These are phyloP conservation scores for Sminthurides aquaticus DNA, from an alignment of 2,888 invertebrate genomes.

Conservation along the genomic window DNA sequence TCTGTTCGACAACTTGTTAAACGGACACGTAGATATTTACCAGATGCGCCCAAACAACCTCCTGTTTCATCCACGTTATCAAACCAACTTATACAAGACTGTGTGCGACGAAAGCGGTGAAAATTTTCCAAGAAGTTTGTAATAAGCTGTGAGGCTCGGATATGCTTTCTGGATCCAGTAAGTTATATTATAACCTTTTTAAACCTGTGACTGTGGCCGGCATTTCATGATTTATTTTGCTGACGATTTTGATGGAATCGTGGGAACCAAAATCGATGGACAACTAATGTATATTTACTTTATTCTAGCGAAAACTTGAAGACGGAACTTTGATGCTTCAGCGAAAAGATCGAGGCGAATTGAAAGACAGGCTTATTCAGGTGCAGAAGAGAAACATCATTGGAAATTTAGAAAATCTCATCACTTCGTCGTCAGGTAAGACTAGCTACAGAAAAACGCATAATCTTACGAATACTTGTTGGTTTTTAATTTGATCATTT, in stretches of 20 bases:
- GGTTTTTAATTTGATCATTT: neutral
- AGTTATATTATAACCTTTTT: too few relatives aligned
- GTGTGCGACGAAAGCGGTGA: slow-evolving; percentile 50
- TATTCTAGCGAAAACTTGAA: slow-evolving; percentile 67
- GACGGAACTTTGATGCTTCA: slow-evolving; percentile 73
- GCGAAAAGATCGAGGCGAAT: slow-evolving; percentile 84
- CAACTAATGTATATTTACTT: too few relatives aligned
- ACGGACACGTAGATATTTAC: slow-evolving; percentile 64
- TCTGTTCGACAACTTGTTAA: slow-evolving; percentile 76
- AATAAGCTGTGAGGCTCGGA: slow-evolving; percentile 57
- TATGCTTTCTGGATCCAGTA: slow-evolving; percentile 52
- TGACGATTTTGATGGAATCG: slow-evolving; percentile 55
- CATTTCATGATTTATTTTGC: neutral
- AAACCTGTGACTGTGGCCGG: too few relatives aligned
- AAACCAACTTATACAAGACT: slow-evolving; percentile 55
- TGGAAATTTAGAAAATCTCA: slow-evolving; percentile 48
- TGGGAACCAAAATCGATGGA: slow-evolving; percentile 61
- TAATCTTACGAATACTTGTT: too few relatives aligned
- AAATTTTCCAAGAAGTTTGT: slow-evolving; percentile 48
- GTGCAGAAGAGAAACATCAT: slow-evolving; percentile 60
- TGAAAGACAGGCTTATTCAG: slow-evolving; percentile 80
- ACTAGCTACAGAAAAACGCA: too few relatives aligned
- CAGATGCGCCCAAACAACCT: slow-evolving; percentile 54
- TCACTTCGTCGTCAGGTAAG: slow-evolving; percentile 42
- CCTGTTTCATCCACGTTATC: slow-evolving; percentile 47